Evolutionary conservation across 2,888 invertebrate genomes (phyloP).

Genomic region (Empis livida): DNA sequence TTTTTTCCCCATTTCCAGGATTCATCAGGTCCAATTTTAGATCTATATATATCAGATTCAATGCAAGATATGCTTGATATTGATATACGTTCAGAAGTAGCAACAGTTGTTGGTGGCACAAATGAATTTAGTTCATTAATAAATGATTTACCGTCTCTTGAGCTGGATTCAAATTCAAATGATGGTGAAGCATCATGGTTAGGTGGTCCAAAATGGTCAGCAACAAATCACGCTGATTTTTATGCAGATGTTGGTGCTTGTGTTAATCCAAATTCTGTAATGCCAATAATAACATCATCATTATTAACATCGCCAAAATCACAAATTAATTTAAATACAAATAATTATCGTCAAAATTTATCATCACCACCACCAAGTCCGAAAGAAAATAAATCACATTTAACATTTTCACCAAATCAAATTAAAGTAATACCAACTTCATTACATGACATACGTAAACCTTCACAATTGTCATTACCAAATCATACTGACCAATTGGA

Average conservation of each 20-base stretch:
- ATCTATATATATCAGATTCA: conserved; percentile 54
- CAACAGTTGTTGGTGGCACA: conserved; percentile 60
- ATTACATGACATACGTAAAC: background rate
- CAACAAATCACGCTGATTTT: conserved; percentile 43
- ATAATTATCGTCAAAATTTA: conserved; percentile 14
- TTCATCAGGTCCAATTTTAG: conserved; percentile 45
- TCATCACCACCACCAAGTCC: conserved; percentile 47
- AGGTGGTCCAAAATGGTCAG: conserved; percentile 26
- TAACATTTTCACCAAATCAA: conserved; percentile 57
- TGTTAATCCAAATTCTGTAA: conserved; percentile 78
- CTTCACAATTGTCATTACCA: background rate
- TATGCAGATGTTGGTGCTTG: conserved; percentile 57
- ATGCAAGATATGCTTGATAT: conserved; percentile 84
- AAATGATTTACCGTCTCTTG: conserved; percentile 33
- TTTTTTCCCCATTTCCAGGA: conserved; percentile 32
- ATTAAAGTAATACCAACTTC: conserved; percentile 42
- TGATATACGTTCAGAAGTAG: conserved; percentile 78
- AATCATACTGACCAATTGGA: background rate
- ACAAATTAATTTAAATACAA: conserved; percentile 24
- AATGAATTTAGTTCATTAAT: conserved; percentile 46
- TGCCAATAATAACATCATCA: conserved; percentile 57
- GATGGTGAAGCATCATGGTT: conserved; percentile 21
- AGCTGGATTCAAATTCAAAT: conserved; percentile 29
- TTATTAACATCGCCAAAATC: conserved; percentile 25
- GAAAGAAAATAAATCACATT: conserved; percentile 52